Conservation (phyloP, 2,888 invertebrate genomes). For the Microplitis manilae region DNA sequence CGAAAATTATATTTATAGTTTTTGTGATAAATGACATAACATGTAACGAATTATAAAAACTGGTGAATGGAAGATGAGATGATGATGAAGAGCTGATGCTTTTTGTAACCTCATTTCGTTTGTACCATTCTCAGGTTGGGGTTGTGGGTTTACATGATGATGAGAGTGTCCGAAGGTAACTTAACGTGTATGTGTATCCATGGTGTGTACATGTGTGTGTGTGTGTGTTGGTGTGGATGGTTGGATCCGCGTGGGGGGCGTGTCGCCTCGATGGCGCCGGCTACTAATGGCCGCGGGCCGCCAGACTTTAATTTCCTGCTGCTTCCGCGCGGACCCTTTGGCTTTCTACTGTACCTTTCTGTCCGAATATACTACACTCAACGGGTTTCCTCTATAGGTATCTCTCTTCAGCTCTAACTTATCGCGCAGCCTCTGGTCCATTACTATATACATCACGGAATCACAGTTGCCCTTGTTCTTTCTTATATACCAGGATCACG, state of each 20-base stretch:
- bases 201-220: too few species aligned
- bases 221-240: background rate
- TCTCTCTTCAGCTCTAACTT: slow-evolving; percentile 45
- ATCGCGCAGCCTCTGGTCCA: slow-evolving; percentile 33
- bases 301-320: slow-evolving; percentile 73
- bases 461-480: slow-evolving; percentile 9
- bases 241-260: slow-evolving; percentile 67
- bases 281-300: slow-evolving; percentile 72
- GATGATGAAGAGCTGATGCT: background rate
- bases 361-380: slow-evolving; percentile 59
- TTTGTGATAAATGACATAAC: slow-evolving; percentile 14
- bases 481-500: background rate
- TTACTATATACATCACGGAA: too few species aligned
- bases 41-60: slow-evolving; percentile 9
- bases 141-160: slow-evolving; percentile 17
- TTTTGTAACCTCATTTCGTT: slow-evolving; percentile 13
- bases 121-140: slow-evolving; percentile 4
- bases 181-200: slow-evolving; percentile 50
- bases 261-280: slow-evolving; percentile 72
- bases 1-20: background rate
- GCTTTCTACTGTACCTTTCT: slow-evolving; percentile 69
- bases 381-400: slow-evolving; percentile 54
- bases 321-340: slow-evolving; percentile 71
- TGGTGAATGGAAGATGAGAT: slow-evolving; percentile 11
- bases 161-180: slow-evolving; percentile 28